These are phyloP conservation scores for Anas acuta DNA, from an alignment of 2,797 vertebrate species.

Conservation along the genomic window DNA sequence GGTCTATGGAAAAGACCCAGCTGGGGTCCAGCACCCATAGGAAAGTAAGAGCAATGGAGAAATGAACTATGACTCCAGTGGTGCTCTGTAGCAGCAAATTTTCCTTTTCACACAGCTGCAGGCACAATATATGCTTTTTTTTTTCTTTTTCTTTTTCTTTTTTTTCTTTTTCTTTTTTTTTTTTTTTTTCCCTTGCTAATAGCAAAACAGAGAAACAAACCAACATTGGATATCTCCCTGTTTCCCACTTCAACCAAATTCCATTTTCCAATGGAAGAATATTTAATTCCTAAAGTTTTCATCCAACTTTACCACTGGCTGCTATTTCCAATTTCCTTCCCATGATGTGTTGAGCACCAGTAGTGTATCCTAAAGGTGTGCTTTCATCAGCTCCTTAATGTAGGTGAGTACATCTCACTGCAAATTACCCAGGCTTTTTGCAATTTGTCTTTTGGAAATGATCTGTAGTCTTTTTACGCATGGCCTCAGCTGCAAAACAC, in stretches of 20 bases:
- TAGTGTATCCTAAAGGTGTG: neutral
- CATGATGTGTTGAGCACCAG: neutral
- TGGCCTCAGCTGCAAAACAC: slow-evolving; percentile 9
- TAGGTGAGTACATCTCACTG: neutral
- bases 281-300: neutral
- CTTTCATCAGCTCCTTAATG: neutral
- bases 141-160: neutral
- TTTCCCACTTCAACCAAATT: neutral
- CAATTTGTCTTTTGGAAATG: slow-evolving; percentile 20
- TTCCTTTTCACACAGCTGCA: neutral
- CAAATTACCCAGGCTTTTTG: neutral
- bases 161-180: neutral
- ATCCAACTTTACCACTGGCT: neutral
- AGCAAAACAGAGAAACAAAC: neutral
- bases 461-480: neutral
- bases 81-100: neutral
- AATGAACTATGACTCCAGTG: neutral
- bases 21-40: fast-evolving
- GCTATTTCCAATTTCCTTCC: neutral
- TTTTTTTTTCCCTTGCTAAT: neutral
- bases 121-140: neutral
- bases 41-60: neutral
- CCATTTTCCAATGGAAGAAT: neutral
- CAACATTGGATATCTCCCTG: neutral
- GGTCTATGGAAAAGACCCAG: neutral